These are phyloP conservation scores for Argynnis bischoffii DNA, from an alignment of 2,888 invertebrate genomes.

Conservation along the genomic window DNA sequence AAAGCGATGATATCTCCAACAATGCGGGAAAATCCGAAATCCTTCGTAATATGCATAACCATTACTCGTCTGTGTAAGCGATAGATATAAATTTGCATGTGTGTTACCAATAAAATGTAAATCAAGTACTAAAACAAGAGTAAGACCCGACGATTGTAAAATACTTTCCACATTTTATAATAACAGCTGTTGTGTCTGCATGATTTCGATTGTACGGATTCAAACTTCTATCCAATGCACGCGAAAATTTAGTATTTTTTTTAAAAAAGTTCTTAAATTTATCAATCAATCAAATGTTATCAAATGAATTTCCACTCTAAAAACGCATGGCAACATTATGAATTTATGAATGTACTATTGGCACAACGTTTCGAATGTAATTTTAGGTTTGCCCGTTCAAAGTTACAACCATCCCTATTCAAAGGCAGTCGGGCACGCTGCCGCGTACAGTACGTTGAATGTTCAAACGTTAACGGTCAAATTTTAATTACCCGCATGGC, in stretches of 20 bases:
- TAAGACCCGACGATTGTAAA: neutral
- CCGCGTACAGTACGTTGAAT: neutral
- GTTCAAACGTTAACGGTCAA: constrained; percentile 29
- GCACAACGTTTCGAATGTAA: neutral
- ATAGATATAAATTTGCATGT: neutral
- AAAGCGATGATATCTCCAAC: neutral
- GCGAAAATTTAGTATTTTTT: neutral
- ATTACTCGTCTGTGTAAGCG: neutral
- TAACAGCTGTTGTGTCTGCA: constrained; percentile 3
- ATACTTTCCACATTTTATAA: constrained; percentile 18
- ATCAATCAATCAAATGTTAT: too few species aligned
- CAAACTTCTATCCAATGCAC: neutral
- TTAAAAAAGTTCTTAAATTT: too few species aligned
- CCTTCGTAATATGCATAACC: neutral
- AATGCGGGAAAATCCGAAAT: constrained; percentile 1
- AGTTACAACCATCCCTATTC: constrained; percentile 1
- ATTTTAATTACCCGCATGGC: constrained; percentile 30
- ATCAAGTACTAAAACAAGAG: neutral
- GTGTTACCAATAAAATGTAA: neutral
- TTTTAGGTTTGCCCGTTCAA: neutral
- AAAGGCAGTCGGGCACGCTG: constrained; percentile 3
- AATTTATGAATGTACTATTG: neutral
- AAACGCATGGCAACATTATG: too few species aligned
- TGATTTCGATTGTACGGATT: neutral
- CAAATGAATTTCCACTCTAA: too few species aligned